Base-by-base conservation (phyloP, 2,888 invertebrate genomes). In the Lymantria monacha region DNA sequence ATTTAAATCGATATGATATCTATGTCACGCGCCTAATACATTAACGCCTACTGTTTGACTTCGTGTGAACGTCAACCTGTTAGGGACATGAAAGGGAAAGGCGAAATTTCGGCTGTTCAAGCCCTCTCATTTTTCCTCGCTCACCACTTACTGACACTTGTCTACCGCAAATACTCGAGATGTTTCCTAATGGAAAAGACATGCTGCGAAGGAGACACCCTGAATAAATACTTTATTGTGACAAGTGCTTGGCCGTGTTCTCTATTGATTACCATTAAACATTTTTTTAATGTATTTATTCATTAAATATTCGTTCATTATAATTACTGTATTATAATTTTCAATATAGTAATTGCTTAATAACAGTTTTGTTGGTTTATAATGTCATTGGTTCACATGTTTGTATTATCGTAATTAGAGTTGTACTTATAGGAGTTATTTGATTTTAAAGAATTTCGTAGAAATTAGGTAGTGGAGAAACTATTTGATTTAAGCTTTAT, bases 131-230 rank as follows among this genome's bases (percentile, higher is more conserved):
- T 81, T 84, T 85, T 88, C 86, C 80, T 80, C 79, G 59, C 63
- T 71, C 78, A 68, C 80, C 85, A 85, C 85, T 85, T 81, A 80
- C 77, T 74, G 78, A 75, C 85, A 85, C 85, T 85, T 76, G 83
- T 81, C 70, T 76, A 82, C 89, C 86, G 83, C 90, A 89, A 89
- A 88, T 84, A 88, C 87, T 88, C 75, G 76, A 85, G 73, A 75
- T 78, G 86, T 83, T 80, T 80, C 82, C 86, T 90, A 91, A 91
- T 91, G 90, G 90, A 91, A 91, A 89, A 91, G 83, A 90, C 89
- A 87, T 91, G 90, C 90, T 90, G 69, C 83, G 71, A 72, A 69
- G 72, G 78, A 76, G 77, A 76, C 78, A 60, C 72, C 77, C 83
- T 83, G 86, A 74, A 83, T 90, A 89, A 90, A 90, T 90, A 89